Conservation (phyloP, 2,888 invertebrate species). For the Perizoma affinitatum region DNA sequence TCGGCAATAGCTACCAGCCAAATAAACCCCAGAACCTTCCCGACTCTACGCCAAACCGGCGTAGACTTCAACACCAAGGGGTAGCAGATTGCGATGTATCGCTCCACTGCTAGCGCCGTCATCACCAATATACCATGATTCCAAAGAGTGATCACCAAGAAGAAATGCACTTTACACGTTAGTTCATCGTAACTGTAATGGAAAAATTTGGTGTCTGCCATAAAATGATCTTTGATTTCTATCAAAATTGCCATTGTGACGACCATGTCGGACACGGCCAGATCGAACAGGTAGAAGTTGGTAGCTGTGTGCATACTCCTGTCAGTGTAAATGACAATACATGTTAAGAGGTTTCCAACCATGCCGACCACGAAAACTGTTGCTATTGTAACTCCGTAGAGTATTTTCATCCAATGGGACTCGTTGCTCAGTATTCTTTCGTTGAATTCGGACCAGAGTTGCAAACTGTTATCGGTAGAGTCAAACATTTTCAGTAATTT, state of each 20-base stretch:
- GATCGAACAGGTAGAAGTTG: constrained; percentile 69
- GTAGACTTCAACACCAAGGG: constrained; percentile 53
- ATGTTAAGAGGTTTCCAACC: constrained; percentile 68
- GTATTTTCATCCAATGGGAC: constrained; percentile 40
- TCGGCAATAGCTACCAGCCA: constrained; percentile 59
- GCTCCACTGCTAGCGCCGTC: constrained; percentile 62
- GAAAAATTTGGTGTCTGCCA: constrained; percentile 40
- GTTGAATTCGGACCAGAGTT: constrained; percentile 51
- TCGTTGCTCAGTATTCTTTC: constrained; percentile 41
- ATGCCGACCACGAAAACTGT: constrained; percentile 54
- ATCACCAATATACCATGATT: constrained; percentile 63
- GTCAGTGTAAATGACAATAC: constrained; percentile 68
- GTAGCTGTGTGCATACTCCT: constrained; percentile 71
- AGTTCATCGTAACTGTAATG: constrained; percentile 44
- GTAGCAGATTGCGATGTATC: constrained; percentile 62
- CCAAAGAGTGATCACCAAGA: constrained; percentile 55
- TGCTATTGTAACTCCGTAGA: constrained; percentile 40
- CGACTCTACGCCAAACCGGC: constrained; percentile 54
- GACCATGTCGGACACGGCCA: constrained; percentile 69
- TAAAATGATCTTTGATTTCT: constrained; percentile 48
- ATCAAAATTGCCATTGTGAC: constrained; percentile 61
- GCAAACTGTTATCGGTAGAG: constrained; percentile 30
- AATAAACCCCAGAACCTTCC: constrained; percentile 53
- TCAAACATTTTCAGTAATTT: constrained; percentile 11
- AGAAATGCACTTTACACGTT: constrained; percentile 58